Evolutionary conservation across 2,113 vertebrate species (phyloP).

Genomic region (Alouatta palliata): DNA sequence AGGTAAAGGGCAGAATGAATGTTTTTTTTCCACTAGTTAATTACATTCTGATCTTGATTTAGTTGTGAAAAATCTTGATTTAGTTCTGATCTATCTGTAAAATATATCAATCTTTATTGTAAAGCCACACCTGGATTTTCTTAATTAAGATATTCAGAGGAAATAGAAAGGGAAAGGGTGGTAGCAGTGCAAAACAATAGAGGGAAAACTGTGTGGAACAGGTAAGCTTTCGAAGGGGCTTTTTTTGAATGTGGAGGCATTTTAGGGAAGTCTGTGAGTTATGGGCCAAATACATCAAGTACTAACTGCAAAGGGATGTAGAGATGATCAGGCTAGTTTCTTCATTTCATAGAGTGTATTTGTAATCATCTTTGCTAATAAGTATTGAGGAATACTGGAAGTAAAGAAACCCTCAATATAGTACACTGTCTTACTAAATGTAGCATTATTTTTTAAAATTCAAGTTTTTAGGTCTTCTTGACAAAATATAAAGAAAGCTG

Average conservation of each 20-base stretch:
- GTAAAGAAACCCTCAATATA: background rate
- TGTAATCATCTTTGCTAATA: background rate
- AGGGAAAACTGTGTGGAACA: background rate
- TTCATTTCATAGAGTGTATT: conserved; percentile 11
- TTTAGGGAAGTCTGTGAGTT: background rate
- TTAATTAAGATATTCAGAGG: conserved; percentile 19
- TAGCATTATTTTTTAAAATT: background rate
- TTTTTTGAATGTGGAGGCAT: background rate
- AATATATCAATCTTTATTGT: background rate
- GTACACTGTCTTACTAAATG: background rate
- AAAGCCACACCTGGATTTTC: background rate
- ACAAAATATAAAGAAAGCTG: background rate
- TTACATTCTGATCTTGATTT: conserved; percentile 15
- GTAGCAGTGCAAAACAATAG: background rate
- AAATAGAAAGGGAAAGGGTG: background rate
- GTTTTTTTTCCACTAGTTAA: background rate
- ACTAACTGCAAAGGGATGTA: background rate
- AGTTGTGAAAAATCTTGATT: background rate
- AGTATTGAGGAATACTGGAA: background rate
- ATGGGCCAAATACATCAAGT: background rate
- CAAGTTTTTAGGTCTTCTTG: background rate
- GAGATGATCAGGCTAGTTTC: background rate
- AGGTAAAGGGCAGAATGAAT: background rate
- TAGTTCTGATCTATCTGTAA: background rate
- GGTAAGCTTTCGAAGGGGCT: background rate